Evolutionary conservation across 2,797 vertebrate species (phyloP).

Genomic region (Amniataba percoides): DNA sequence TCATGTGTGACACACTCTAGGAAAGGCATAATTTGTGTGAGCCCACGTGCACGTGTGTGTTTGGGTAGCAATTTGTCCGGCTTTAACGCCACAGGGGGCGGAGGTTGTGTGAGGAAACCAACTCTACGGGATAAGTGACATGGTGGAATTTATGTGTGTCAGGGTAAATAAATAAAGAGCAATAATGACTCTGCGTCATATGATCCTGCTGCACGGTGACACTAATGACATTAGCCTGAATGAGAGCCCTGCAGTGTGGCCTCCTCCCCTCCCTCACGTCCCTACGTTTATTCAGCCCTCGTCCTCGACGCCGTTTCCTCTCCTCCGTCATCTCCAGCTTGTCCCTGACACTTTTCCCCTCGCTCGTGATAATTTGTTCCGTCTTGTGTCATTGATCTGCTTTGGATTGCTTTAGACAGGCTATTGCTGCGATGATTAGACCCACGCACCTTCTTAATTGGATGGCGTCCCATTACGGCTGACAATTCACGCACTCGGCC

Average conservation of each 20-base stretch:
- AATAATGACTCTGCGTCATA: conserved; percentile 71
- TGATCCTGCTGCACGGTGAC: conserved; percentile 60
- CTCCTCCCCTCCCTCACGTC: conserved; percentile 17
- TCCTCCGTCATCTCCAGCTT: conserved; percentile 19
- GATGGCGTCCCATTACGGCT: conserved; percentile 33
- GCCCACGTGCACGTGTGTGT: background rate
- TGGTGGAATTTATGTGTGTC: conserved; percentile 42
- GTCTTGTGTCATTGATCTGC: conserved; percentile 29
- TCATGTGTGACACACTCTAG: conserved; percentile 36
- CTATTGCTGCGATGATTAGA: conserved; percentile 7
- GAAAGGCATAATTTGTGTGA: background rate
- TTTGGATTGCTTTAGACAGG: conserved; percentile 26
- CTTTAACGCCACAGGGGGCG: conserved; percentile 5
- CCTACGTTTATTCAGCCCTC: background rate
- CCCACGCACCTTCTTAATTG: conserved; percentile 19
- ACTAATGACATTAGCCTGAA: conserved; percentile 65
- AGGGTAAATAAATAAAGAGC: conserved; percentile 72
- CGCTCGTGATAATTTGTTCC: conserved; percentile 21
- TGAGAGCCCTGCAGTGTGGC: conserved; percentile 52
- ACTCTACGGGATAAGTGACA: conserved; percentile 39
- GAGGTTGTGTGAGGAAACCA: conserved; percentile 30
- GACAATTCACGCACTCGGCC: background rate
- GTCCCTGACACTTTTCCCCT: conserved; percentile 5
- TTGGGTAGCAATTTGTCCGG: conserved; percentile 2
- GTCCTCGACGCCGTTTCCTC: conserved; percentile 8